Base-by-base conservation (phyloP, 2,797 vertebrate species). In the Periparus ater region DNA sequence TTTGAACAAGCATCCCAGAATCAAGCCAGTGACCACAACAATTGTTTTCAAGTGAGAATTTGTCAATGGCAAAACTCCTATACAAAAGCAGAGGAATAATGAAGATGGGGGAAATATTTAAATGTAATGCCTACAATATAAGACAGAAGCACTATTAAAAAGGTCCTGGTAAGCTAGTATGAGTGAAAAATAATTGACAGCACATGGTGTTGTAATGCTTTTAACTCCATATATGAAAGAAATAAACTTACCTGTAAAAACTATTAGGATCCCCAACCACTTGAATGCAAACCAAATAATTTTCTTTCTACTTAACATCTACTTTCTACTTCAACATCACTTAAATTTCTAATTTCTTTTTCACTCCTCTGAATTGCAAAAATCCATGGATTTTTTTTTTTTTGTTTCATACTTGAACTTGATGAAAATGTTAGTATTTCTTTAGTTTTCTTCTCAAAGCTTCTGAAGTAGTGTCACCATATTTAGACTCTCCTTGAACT, bases 321-420 rank as follows among this genome's bases (percentile, higher is more conserved):
- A 23, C 20, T 25, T 74, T 48, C 12, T 60, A 38, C 55, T 60
- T 60, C 34, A 71, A 6, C 25, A 17, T 51, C 23, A 32, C 20
- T 65, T 57, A 57, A 53, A 40, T 21, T 51, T 81, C 6, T 10
- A 44, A 34, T 1, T n/a, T 63, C 12, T 50, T 38, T n/a, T n/a
- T 11, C 34, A 19, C 14, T 45, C 11, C 30, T 70, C 25, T 42
- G 21, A 76, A 61, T 20, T 32, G 34, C 27, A 76, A 51, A 53
- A 3, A 29, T 23, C 16, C 2, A 1, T 3, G 2, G 3, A 3
- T 8, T 13, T 13, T 42, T 23, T 40, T 38, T 51, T 57, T 81
- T 57, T 47, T n/a, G 4, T 22, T 48, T 75, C 55, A 17, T 40
- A 29, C 21, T 63, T 42, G 61, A 40, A 73, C 25, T 48, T 55